Evolutionary conservation across 2,113 vertebrate species (phyloP).

Genomic region (Serinus canaria): DNA sequence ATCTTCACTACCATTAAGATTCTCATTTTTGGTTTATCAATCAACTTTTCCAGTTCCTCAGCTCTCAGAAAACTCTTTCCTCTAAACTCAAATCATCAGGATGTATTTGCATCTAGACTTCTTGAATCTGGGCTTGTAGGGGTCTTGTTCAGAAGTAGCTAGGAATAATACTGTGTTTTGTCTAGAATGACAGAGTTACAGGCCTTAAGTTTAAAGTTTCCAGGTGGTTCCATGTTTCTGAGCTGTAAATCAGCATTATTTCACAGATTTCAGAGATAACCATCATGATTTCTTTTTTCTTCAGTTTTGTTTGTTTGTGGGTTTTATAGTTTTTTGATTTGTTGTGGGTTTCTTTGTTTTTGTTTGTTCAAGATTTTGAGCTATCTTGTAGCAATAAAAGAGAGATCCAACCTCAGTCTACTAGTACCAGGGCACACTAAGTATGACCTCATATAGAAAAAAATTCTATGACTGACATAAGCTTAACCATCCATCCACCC

Average conservation of each 20-base stretch:
- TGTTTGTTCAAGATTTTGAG: not conserved
- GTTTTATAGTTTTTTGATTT: not conserved
- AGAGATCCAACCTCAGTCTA: not conserved
- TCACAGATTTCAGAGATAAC: not conserved
- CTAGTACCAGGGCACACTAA: not conserved
- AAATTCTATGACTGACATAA: not conserved
- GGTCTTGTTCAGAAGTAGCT: slow-evolving; percentile 20
- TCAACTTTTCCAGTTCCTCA: not conserved
- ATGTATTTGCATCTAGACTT: not conserved
- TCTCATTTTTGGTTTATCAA: not conserved
- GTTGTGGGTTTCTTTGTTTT: not conserved
- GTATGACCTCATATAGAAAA: not conserved
- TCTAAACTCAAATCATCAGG: not conserved
- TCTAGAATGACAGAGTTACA: slow-evolving; percentile 31
- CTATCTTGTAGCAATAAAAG: not conserved
- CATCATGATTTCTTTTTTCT: not conserved
- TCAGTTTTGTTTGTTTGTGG: not conserved
- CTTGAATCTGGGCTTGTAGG: not conserved
- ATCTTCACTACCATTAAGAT: not conserved
- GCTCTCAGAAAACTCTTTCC: not conserved
- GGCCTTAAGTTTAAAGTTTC: slow-evolving; percentile 48
- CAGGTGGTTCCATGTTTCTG: slow-evolving; percentile 16
- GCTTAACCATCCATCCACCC: not conserved
- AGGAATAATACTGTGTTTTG: slow-evolving; percentile 46
- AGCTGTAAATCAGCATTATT: slow-evolving; percentile 13